Conservation (phyloP, 2,113 vertebrate genomes). For the Corythornis cristatus region DNA sequence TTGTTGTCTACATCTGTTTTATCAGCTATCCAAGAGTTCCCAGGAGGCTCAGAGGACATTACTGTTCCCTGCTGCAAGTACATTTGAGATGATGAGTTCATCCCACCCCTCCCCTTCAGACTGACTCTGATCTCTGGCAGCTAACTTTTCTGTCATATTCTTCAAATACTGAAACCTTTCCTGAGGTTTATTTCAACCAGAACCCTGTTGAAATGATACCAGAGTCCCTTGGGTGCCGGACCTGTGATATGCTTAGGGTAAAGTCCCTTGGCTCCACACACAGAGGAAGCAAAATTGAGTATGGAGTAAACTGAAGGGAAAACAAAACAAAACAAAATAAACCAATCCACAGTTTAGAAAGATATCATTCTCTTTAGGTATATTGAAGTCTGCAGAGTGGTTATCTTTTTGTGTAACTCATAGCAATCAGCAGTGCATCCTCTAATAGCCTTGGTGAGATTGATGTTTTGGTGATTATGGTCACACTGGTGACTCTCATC, state of each 20-base stretch:
- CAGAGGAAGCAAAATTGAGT: constrained; percentile 37
- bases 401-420: constrained; percentile 59
- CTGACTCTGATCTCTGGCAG: neutral
- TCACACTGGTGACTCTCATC: neutral
- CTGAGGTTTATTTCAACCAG: neutral
- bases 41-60: neutral
- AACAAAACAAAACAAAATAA: neutral
- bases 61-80: neutral
- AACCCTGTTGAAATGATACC: neutral
- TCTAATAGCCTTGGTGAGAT: constrained; percentile 61
- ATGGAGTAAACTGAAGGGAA: neutral
- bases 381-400: constrained; percentile 58
- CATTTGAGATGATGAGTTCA: neutral
- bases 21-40: fast-evolving
- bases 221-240: neutral
- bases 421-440: constrained; percentile 27
- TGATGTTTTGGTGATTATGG: constrained; percentile 64
- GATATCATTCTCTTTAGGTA: constrained; percentile 67
- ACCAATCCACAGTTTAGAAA: constrained; percentile 63
- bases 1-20: neutral
- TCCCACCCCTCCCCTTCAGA: neutral
- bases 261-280: neutral
- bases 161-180: neutral
- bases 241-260: neutral
- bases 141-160: neutral